These are phyloP conservation scores for Trachelus stipa DNA, from an alignment of 2,888 invertebrate species.

Conservation along the genomic window DNA sequence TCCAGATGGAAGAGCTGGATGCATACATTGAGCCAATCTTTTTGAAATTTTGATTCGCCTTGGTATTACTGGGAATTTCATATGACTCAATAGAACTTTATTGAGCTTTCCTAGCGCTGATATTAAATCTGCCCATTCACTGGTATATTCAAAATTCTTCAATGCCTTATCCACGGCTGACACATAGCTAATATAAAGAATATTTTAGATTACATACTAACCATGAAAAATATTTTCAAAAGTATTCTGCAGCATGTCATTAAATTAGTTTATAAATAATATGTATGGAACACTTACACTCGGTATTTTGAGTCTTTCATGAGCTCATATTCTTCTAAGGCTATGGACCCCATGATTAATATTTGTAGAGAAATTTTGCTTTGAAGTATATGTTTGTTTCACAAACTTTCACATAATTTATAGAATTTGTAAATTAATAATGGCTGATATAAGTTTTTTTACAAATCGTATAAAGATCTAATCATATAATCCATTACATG, in stretches of 20 bases:
- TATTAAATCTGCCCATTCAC: constrained; percentile 95
- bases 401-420: not conserved
- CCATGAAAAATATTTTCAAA: not conserved
- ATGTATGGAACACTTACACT: constrained; percentile 67
- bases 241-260: constrained; percentile 5
- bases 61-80: constrained; percentile 88
- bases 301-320: constrained; percentile 86
- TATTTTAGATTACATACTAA: constrained; percentile 5
- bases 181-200: constrained; percentile 70
- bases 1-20: constrained; percentile 90
- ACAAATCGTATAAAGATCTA: not conserved
- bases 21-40: constrained; percentile 92
- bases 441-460: not conserved
- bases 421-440: not conserved
- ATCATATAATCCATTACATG: constrained; percentile 17
- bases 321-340: constrained; percentile 82
- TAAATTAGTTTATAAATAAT: constrained; percentile 5
- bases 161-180: constrained; percentile 88
- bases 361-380: not conserved
- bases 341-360: constrained; percentile 68
- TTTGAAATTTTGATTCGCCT: constrained; percentile 89
- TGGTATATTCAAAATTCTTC: constrained; percentile 92
- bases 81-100: constrained; percentile 84
- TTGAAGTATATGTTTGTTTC: not conserved
- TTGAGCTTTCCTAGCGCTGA: constrained; percentile 89